Conservation (phyloP, 2,113 vertebrate genomes). For the Psittacus erithacus region DNA sequence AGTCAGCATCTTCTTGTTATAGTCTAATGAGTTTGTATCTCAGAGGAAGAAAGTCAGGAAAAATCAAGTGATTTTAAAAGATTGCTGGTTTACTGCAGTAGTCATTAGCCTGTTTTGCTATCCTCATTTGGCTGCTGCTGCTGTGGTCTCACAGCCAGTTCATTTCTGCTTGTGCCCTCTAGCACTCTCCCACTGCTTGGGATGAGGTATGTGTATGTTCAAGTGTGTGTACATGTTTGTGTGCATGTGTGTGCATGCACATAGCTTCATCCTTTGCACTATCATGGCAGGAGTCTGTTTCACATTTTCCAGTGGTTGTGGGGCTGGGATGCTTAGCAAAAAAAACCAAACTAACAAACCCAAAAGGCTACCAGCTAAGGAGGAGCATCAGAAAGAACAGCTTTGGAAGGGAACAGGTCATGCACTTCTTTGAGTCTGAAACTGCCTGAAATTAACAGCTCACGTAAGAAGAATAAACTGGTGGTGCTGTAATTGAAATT, state of each 20-base stretch:
- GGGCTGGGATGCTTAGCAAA: background rate
- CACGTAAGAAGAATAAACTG: constrained; percentile 74
- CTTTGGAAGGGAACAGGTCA: background rate
- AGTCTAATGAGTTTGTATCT: background rate
- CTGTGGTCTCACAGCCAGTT: background rate
- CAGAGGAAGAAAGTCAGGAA: background rate
- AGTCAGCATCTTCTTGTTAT: background rate
- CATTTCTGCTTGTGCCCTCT: too few relatives aligned
- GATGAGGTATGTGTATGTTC: background rate
- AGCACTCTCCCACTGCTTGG: fast-evolving
- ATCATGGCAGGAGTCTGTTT: background rate
- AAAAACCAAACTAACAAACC: too few relatives aligned
- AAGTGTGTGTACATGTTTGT: fast-evolving
- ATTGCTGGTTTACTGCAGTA: fast-evolving
- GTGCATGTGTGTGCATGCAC: fast-evolving
- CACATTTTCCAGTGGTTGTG: background rate
- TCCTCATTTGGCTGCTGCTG: background rate
- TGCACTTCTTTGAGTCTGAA: constrained; percentile 21
- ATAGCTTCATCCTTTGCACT: fast-evolving
- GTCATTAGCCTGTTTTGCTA: background rate
- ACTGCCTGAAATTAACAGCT: constrained; percentile 73
- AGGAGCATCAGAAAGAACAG: background rate
- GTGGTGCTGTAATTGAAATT: constrained; percentile 80
- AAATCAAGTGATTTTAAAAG: background rate
- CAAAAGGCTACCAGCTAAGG: background rate